Base-by-base conservation (phyloP, 2,888 invertebrate species). In the Nesidiocoris tenuis region DNA sequence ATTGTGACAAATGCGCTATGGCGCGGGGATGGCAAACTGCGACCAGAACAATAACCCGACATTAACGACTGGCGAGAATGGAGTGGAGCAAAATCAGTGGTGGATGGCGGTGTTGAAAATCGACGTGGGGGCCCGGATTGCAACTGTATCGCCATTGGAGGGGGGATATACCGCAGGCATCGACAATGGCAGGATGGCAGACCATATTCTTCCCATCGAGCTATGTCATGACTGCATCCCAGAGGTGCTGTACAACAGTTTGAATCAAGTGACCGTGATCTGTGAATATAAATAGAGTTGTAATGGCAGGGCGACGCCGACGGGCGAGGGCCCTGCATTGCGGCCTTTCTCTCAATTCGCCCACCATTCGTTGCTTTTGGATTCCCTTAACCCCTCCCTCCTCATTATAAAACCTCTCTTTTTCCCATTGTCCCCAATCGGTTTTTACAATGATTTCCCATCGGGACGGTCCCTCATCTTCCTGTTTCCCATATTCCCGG, bases 241-340 rank as follows among this genome's bases (percentile, higher is more conserved):
- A 24, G 18, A 57, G 39, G 70, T 56, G 61, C 70, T 57, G 61
- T 70, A 24, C 70, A 21, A 70, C 70, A 57, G 70, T 39, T 39
- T 39, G 57, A 70, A 70, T 70, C 70, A 70, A 70, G 70, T 70
- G 70, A 70, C 70, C 70, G 70, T 70, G 70, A 70, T 70, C 70
- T 70, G 70, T 59, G 70, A 70, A 70, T 70, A 70, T 70, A 70
- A 70, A 70, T 70, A 70, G 70, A 57, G 25, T 59, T 57, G 70
- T 70, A 23, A 70, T 59, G 59, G 59, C 39, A 24, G 70, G 70
- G 56, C 17, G 59, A 59, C n/a, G 59, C 3, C 17, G 59, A 59
- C 17, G 59, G 18, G 18, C 5, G 18, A 59, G n/a, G 59, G 39
- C 17, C 17, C 70, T 70, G 70, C 70, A 70, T 70, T 70, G 70